Evolutionary conservation across 2,888 invertebrate species (phyloP).

Genomic region (Philhelius pedissequus): DNA sequence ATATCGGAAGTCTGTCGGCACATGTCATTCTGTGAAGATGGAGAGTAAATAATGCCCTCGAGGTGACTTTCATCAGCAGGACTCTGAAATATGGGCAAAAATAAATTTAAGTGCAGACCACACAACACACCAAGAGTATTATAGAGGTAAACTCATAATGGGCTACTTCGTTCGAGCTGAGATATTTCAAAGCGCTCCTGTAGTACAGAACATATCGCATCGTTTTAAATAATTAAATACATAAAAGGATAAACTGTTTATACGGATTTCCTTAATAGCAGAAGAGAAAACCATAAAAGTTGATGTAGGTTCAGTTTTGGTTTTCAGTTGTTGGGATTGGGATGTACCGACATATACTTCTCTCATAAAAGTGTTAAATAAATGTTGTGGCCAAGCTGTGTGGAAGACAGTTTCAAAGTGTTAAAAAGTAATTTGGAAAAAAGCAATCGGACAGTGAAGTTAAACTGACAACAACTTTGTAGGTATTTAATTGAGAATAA

Average conservation of each 20-base stretch:
- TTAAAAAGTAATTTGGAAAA: constrained; percentile 15
- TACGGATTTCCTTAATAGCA: background rate
- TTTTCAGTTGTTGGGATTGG: background rate
- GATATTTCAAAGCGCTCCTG: constrained; percentile 15
- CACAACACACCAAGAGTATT: background rate
- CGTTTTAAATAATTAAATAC: constrained; percentile 61
- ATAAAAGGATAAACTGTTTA: constrained; percentile 47
- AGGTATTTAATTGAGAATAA: too few species aligned
- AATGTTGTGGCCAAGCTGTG: constrained; percentile 19
- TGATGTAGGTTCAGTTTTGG: background rate
- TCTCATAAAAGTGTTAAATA: constrained; percentile 8
- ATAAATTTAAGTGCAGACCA: constrained; percentile 19
- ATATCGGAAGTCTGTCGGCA: constrained; percentile 31
- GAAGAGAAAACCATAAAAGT: background rate
- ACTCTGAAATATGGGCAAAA: background rate
- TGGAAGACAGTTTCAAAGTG: constrained; percentile 16
- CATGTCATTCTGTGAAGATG: constrained; percentile 1
- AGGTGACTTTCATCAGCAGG: constrained; percentile 34
- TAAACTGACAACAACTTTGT: background rate
- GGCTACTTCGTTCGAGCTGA: constrained; percentile 6
- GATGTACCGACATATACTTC: background rate
- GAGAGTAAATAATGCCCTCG: constrained; percentile 34
- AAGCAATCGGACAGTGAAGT: background rate
- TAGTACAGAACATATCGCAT: constrained; percentile 16
- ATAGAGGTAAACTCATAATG: background rate